Percentiles rank a stretch among this genome's conserved stretches.
phyloP scores from a whole-genome alignment of 2,113 vertebrate genomes.

The Toxotes chatareus region DNA sequence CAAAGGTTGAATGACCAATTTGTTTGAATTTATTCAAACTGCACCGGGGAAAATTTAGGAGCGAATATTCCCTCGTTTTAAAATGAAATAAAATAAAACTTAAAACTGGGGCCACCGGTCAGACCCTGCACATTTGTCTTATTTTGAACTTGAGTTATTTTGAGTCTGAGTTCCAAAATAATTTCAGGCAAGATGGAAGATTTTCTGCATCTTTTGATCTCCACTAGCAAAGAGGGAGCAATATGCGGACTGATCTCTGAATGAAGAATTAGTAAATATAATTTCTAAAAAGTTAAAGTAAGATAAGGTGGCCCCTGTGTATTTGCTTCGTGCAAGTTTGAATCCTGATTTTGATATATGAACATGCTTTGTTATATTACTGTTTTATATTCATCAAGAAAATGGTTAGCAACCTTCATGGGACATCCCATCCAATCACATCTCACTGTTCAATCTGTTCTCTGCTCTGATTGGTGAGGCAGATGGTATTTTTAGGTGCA shows the following conservation, averaged over 20 bases:
- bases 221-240: not conserved
- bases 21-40: conserved; percentile 38
- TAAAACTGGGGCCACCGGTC: no score
- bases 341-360: no score
- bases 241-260: not conserved
- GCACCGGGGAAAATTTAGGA: not conserved
- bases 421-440: conserved; percentile 49
- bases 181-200: no score
- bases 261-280: not conserved
- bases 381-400: not conserved
- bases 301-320: no score
- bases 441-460: conserved; percentile 34
- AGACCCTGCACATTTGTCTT: no score
- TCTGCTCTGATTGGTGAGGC: conserved; percentile 42
- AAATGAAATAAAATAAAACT: no score
- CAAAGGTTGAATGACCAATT: conserved; percentile 35
- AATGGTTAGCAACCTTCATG: conserved; percentile 13
- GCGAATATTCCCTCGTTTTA: not conserved
- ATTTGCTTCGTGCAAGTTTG: not conserved
- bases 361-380: not conserved
- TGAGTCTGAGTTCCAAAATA: no score
- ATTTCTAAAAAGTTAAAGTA: not conserved
- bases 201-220: not conserved
- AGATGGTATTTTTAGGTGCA: conserved; percentile 66
- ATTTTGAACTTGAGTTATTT: not conserved